Conservation (phyloP, 1,140 invertebrate species). For the Dendrolimus kikuchii region DNA sequence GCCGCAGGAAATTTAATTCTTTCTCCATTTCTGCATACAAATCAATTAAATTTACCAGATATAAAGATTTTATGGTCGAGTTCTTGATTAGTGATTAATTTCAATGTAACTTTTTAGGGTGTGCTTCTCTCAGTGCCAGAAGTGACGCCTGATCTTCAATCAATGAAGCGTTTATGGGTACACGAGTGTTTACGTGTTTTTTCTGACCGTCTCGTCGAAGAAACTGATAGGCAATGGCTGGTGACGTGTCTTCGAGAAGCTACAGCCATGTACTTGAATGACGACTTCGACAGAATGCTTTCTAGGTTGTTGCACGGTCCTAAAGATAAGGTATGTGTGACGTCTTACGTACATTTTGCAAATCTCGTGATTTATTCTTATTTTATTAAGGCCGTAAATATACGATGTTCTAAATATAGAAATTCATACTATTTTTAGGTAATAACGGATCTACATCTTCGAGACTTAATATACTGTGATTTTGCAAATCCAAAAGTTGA, state of each 20-base stretch:
- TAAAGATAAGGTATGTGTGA: constrained; percentile 33
- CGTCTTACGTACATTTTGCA: background rate
- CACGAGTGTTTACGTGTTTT: constrained; percentile 96
- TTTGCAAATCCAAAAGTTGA: constrained; percentile 96
- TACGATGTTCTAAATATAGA: constrained; percentile 4
- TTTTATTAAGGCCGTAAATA: background rate
- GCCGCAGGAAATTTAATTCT: too few species aligned
- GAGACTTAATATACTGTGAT: constrained; percentile 94
- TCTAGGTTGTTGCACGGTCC: constrained; percentile 29
- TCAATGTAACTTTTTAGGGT: constrained; percentile 73
- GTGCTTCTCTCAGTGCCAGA: constrained; percentile 94
- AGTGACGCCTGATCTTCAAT: constrained; percentile 88
- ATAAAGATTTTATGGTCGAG: too few species aligned
- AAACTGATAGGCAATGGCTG: constrained; percentile 87
- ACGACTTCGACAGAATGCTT: constrained; percentile 72
- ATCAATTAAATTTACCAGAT: too few species aligned
- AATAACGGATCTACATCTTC: constrained; percentile 85
- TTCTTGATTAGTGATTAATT: too few species aligned
- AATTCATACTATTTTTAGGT: constrained; percentile 59
- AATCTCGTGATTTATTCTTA: too few species aligned
- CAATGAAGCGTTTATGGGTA: constrained; percentile 94
- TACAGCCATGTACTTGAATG: constrained; percentile 63
- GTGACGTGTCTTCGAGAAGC: constrained; percentile 72
- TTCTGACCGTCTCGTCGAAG: constrained; percentile 92
- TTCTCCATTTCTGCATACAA: too few species aligned